Base-by-base conservation (phyloP, 2,888 invertebrate species). In the Drosophila planitibia region DNA sequence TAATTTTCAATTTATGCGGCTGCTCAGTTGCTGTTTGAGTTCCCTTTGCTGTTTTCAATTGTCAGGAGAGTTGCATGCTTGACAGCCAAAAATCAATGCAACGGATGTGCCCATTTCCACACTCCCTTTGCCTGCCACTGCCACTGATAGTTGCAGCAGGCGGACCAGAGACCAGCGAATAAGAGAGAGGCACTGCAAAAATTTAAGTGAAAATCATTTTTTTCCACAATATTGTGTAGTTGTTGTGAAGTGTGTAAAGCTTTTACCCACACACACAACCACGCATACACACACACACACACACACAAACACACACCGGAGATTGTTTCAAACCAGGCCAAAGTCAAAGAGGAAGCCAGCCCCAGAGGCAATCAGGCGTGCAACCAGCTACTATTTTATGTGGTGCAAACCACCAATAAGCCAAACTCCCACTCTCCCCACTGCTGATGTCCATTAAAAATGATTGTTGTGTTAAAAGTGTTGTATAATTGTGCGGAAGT, bases 311-410 rank as follows among this genome's bases (percentile, higher is more conserved):
- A 35, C 22, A 80, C 71, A 84, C 87, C 83, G 85, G 83, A 84
- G 87, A 86, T 88, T 84, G 89, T 78, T 81, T 84, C 83, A 87
- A 88, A 81, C 89, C 86, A 25, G 25, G 76, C 82, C 89, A 84
- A 86, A 76, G 73, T 76, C 81, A 49, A 65, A 53, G 61, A n/a
- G 49, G 51, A 58, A 35, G 74, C 61, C 44, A 66, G 57, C 59
- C 65, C 58, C 73, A 25, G 7, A n/a, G 55, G 69, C 81, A 81
- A 69, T 79, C 82, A 71, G 60, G 66, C 82, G 65, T 74, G 82
- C 82, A 82, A 67, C 75, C 75, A 73, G 63, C 54, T 44, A 51
- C 54, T 37, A 47, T 54, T 62, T 69, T 53, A 47, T 67, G 33
- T 35, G 51, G 10, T 39, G 52, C 58, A 58, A 12, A 30, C 47